These are phyloP conservation scores for Therioaphis trifolii DNA, from an alignment of 2,888 invertebrate species.

Conservation along the genomic window DNA sequence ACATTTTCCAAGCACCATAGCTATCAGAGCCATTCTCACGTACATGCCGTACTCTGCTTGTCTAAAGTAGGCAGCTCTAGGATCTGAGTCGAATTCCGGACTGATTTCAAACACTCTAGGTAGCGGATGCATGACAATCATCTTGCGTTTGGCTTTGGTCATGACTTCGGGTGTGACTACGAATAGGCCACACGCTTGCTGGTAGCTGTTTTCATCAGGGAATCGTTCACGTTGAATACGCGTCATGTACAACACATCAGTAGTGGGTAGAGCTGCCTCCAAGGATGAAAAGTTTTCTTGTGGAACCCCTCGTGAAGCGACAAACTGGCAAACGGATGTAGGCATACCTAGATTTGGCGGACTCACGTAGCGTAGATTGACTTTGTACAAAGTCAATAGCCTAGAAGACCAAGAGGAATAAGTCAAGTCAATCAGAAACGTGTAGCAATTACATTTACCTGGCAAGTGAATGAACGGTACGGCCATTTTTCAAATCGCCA, in stretches of 20 bases:
- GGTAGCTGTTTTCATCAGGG: slow-evolving; percentile 83
- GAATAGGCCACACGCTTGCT: slow-evolving; percentile 87
- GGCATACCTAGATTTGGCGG: slow-evolving; percentile 93
- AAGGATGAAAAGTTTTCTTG: slow-evolving; percentile 81
- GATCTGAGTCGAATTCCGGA: slow-evolving; percentile 93
- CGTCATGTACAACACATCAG: slow-evolving; percentile 98
- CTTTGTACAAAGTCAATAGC: slow-evolving; percentile 92
- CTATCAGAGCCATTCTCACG: slow-evolving; percentile 95
- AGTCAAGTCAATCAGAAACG: no score
- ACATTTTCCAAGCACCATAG: slow-evolving; percentile 82
- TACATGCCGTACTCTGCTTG: slow-evolving; percentile 99
- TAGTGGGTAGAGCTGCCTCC: slow-evolving; percentile 88
- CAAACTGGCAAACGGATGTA: slow-evolving; percentile 81
- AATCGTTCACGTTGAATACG: slow-evolving; percentile 97
- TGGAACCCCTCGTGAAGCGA: slow-evolving; percentile 80
- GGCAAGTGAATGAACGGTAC: slow-evolving; percentile 97
- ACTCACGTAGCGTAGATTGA: slow-evolving; percentile 91
- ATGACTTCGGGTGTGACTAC: slow-evolving; percentile 95
- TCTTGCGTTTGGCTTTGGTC: slow-evolving; percentile 91
- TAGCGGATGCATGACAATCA: slow-evolving; percentile 97
- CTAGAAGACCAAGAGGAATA: slow-evolving; percentile 68
- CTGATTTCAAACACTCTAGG: slow-evolving; percentile 96
- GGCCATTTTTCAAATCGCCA: slow-evolving; percentile 96
- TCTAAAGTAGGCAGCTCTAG: slow-evolving; percentile 96
- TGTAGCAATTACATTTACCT: slow-evolving; percentile 70